Base-by-base conservation (phyloP, 2,888 invertebrate species). In the Stictocephala bisonia region DNA sequence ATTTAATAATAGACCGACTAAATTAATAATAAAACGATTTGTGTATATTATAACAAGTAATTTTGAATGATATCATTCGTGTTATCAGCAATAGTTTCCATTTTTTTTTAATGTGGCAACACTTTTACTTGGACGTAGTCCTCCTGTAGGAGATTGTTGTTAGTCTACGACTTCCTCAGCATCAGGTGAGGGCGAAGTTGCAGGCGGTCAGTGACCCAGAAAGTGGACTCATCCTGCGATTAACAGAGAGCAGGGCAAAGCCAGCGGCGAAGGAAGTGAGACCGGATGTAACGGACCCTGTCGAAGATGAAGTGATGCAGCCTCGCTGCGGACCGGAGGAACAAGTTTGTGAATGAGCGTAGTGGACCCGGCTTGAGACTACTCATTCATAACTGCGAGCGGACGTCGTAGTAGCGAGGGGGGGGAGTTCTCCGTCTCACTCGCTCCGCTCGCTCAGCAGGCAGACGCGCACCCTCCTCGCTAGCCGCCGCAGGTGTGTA, bases 241-340 rank as follows among this genome's bases (percentile, higher is more conserved):
- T 64, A 64, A 44, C 64, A n/a, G n/a, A n/a, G 60, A 60, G 29
- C 13, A 56, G 56, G 29, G 60, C 60, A 27, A 40, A 60, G 60
- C n/a, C n/a, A 35, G 35, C 35, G 44, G 44, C 27, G 48, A 18
- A 58, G 48, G 58, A 41, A 58, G 58, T 44, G 58, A 29, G 58
- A 56, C 70, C 64, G 64, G 64, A 64, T 64, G 58, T 71, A 71
- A 71, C 70, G 70, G 70, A 71, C 58, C 58, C 58, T 71, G 70
- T 71, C 70, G 48, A 71, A 69, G 69, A 53, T 51, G 69, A 60
- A 60, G 40, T 60, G 60, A 60, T 60, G 60, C 56, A 29, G 56
- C 7, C 44, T 44, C 4, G 27, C 56, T 26, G 40, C 22, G 51
- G 64, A 64, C 44, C 40, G 64, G 60, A 35, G 22, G 40, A 44